Evolutionary conservation across 2,797 vertebrate genomes (phyloP), one percentile per base, ranked within the genome.

Genomic region (Orientallactaga sibirica): DNA sequence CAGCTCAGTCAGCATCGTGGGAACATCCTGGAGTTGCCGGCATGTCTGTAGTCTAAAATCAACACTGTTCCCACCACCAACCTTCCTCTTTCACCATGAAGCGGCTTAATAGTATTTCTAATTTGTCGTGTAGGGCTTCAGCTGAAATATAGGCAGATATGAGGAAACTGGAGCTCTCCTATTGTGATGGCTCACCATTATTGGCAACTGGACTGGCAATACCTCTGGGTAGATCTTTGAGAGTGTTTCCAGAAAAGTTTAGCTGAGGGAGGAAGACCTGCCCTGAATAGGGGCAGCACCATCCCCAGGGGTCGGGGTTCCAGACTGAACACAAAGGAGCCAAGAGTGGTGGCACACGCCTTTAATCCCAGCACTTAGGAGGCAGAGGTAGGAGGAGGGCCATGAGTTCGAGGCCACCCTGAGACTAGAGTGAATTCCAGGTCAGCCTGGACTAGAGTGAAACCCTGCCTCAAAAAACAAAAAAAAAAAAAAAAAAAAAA

Each of bases 1-100:
- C 86, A 96, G 92, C 37, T 25, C 90, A 96, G 96, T 70, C 91
- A 55, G 94, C 92, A 86, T 97, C 97, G 97, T 67, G 85, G 97
- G 97, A 98, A 97, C 74, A 84, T 97, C 94, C 97, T 97, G 95
- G 66, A 88, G 70, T 74, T 71, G 76, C 61, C 67, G 93, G 90
- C 92, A 41, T 91, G 95, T 95, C 83, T 94, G 77, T 25, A 74
- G 68, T 84, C 94, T 94, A 3, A 48, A 92, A n/a, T 70, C 93
- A 33, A 55, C 61, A 92, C 95, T 1, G 20, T 75, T 70, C 93
- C 87, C 92, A 91, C 93, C 95, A 96, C 58, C 96, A 90, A 7
- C 22, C 87, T 86, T 70, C 95, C 92, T 88, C 37, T 8, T 22
- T 67, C 7, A n/a, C 71, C 37, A 80, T 62, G 0, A 27, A 73